Conservation (phyloP, 2,797 vertebrate species). For the Gambelia wislizenii region DNA sequence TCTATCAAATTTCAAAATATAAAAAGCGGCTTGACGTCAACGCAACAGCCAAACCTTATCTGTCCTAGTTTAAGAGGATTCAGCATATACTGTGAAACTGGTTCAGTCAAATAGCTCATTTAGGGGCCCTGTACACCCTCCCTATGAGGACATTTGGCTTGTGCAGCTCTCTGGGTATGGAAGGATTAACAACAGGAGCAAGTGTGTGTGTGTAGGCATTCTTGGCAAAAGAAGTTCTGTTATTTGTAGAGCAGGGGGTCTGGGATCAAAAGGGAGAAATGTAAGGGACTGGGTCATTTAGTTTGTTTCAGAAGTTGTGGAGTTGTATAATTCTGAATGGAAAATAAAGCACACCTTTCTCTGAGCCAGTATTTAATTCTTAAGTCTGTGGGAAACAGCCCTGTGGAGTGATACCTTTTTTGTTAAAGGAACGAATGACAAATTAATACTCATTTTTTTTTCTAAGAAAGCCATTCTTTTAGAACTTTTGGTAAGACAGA, state of each 20-base stretch:
- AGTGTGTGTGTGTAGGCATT: background rate
- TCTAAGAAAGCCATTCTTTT: background rate
- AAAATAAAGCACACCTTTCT: background rate
- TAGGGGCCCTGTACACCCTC: background rate
- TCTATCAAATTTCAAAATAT: conserved; percentile 58
- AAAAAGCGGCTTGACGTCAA: conserved; percentile 56
- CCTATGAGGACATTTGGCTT: background rate
- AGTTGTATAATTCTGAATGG: background rate
- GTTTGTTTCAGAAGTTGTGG: conserved; percentile 44
- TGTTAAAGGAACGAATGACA: conserved; percentile 24
- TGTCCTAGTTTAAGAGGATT: conserved; percentile 61
- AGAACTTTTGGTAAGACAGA: background rate
- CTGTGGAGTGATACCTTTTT: background rate
- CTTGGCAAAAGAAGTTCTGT: background rate
- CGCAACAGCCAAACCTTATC: conserved; percentile 60
- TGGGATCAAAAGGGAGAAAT: background rate
- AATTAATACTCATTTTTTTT: background rate
- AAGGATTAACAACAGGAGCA: background rate
- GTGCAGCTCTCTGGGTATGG: background rate
- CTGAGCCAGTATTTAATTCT: background rate
- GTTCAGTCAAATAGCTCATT: conserved; percentile 39
- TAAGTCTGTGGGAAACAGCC: background rate
- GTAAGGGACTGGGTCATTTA: background rate
- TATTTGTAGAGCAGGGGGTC: background rate
- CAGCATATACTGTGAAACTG: conserved; percentile 46